Evolutionary conservation across 1,140 invertebrate species (phyloP).

Genomic region (Anthonomus grandis): DNA sequence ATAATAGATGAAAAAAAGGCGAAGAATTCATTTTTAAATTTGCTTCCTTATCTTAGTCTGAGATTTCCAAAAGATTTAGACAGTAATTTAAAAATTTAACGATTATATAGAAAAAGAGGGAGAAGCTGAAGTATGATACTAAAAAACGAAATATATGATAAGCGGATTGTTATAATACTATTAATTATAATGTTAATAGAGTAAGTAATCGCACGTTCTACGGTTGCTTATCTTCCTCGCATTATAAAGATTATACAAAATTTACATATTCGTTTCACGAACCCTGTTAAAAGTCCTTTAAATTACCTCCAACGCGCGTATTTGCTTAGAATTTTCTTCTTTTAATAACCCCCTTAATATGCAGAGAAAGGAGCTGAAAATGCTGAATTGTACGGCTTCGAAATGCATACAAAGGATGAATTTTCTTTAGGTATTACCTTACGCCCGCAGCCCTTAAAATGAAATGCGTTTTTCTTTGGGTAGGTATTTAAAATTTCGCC

Average conservation of each 20-base stretch:
- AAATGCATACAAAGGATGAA: conserved; percentile 18
- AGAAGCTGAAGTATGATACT: too few relatives aligned
- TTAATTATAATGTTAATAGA: too few relatives aligned
- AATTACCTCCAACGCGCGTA: conserved; percentile 13
- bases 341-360: conserved; percentile 23
- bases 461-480: not conserved
- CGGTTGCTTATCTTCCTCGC: conserved; percentile 19
- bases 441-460: not conserved
- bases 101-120: too few relatives aligned
- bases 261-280: conserved; percentile 25
- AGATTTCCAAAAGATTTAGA: too few relatives aligned
- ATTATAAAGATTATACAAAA: conserved; percentile 25
- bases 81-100: too few relatives aligned
- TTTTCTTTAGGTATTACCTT: conserved; percentile 4
- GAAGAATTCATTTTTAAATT: too few relatives aligned
- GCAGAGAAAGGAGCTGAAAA: conserved; percentile 5
- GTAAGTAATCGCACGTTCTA: too few relatives aligned
- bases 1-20: too few relatives aligned
- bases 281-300: conserved; percentile 15
- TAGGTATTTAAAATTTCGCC: not conserved
- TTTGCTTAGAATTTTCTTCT: conserved; percentile 20
- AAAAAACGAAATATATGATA: too few relatives aligned
- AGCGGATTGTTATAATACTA: too few relatives aligned
- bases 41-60: too few relatives aligned
- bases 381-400: conserved; percentile 2